Conservation (phyloP, 1,140 invertebrate genomes). For the Drosophila virilis region DNA sequence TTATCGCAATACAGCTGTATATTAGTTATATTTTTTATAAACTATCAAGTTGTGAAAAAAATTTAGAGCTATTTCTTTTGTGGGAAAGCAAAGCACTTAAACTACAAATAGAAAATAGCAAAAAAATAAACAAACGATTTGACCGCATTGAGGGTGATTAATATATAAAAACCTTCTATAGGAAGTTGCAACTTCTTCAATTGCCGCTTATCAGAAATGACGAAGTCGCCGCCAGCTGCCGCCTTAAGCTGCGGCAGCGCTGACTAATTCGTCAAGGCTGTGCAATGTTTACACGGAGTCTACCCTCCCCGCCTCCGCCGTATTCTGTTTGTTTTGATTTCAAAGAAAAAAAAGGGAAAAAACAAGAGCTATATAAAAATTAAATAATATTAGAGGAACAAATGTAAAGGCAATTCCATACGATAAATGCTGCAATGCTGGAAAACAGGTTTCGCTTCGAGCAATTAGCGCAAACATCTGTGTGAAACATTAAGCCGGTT, state of each 20-base stretch:
- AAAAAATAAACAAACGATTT: background rate
- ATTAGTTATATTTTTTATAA: no score
- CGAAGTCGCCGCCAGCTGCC: slow-evolving; percentile 1
- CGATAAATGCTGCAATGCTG: slow-evolving; percentile 5
- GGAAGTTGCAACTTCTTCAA: slow-evolving; percentile 1
- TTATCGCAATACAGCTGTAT: no score
- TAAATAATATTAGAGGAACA: slow-evolving; percentile 18
- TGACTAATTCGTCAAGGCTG: slow-evolving; percentile 15
- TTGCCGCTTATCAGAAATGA: slow-evolving; percentile 19
- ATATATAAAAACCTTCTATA: background rate
- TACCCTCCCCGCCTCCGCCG: background rate
- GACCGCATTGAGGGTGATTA: slow-evolving; percentile 19
- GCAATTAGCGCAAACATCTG: slow-evolving; percentile 35
- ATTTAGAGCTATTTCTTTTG: background rate
- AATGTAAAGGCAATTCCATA: slow-evolving; percentile 28
- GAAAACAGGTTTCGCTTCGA: slow-evolving; percentile 35
- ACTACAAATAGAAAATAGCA: background rate
- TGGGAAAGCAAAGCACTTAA: slow-evolving; percentile 2
- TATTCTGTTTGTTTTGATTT: background rate
- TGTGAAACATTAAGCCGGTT: slow-evolving; percentile 59
- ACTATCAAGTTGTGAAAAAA: no score
- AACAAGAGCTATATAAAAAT: background rate
- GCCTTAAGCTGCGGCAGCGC: background rate
- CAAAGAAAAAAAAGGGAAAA: background rate
- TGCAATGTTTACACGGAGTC: background rate